Conservation (phyloP, 2,888 invertebrate genomes). For the Lobophora halterata region DNA sequence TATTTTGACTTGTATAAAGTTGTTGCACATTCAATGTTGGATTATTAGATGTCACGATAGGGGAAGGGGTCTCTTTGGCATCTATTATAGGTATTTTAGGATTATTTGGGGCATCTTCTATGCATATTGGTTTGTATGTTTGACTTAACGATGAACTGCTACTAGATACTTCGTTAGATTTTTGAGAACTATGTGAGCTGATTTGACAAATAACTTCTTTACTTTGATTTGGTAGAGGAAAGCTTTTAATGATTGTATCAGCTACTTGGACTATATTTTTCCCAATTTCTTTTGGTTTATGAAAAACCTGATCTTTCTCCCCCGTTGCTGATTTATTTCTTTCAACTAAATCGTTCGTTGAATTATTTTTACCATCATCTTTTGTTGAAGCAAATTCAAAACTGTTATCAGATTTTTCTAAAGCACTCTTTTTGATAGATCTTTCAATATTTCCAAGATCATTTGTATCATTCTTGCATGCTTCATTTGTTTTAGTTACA, state of each 20-base stretch:
- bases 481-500: too few species aligned
- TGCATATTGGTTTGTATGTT: too few species aligned
- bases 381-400: not conserved
- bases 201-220: not conserved
- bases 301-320: not conserved
- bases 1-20: too few species aligned
- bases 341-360: not conserved
- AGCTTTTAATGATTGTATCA: slow-evolving; percentile 1
- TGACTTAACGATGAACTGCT: slow-evolving; percentile 2
- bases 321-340: slow-evolving; percentile 1
- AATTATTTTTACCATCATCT: slow-evolving; percentile 1
- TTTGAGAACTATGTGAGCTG: not conserved
- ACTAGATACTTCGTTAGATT: not conserved
- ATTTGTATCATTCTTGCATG: not conserved
- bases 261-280: slow-evolving; percentile 2
- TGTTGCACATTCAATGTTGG: too few species aligned
- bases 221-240: not conserved
- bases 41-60: too few species aligned
- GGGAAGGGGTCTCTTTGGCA: too few species aligned
- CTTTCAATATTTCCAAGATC: not conserved
- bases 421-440: not conserved
- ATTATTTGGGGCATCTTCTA: too few species aligned
- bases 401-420: slow-evolving; percentile 3
- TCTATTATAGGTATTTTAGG: too few species aligned
- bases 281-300: not conserved